Base-by-base conservation (phyloP, 2,797 vertebrate species). In the Pelobates cultripes region DNA sequence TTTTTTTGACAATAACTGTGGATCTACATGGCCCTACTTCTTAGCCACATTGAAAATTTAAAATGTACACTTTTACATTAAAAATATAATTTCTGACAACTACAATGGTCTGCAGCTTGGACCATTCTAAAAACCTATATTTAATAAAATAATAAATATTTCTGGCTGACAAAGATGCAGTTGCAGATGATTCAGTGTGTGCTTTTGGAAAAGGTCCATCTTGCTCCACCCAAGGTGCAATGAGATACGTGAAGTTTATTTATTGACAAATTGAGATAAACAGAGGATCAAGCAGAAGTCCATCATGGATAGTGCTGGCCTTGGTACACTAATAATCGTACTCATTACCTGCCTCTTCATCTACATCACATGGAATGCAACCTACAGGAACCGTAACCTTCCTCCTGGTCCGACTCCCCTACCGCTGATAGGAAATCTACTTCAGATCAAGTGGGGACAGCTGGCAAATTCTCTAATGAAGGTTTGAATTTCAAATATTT, bases 351-450 rank as follows among this genome's bases (percentile, higher is more conserved):
- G 44, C 44, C 43, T 71, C 8, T 8, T 71, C 43, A 47, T 5
- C 15, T 13, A 43, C 5, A 3, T 51, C 5, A 8, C 4, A 15
- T 28, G n/a, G 17, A 71, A 9, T 10, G 5, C 2, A 51, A 51
- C 10, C 10, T 51, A 51, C 47, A 7, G 57, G 13, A 4, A 70
- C 15, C 2, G 4, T 3, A 51, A 28, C 5, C 44, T 71, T 7
- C 70, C 70, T 4, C 70, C 70, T 15, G 70, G 70, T 3, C 70
- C 70, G 7, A 71, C 70, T 2, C 70, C 70, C 8, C 44, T 71
- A 3, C 70, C 70, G 3, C 70, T 71, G 10, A n/a, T 71, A 7
- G 70, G 70, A 9, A 71, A 71, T 40, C 4, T 51, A 7, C 44
- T 71, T 4, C 70, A 71, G 70, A 10, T 60, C 4, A 15, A 60